phyloP scores from a whole-genome alignment of 2,113 vertebrate species.

The Lepidothrix coronata region DNA sequence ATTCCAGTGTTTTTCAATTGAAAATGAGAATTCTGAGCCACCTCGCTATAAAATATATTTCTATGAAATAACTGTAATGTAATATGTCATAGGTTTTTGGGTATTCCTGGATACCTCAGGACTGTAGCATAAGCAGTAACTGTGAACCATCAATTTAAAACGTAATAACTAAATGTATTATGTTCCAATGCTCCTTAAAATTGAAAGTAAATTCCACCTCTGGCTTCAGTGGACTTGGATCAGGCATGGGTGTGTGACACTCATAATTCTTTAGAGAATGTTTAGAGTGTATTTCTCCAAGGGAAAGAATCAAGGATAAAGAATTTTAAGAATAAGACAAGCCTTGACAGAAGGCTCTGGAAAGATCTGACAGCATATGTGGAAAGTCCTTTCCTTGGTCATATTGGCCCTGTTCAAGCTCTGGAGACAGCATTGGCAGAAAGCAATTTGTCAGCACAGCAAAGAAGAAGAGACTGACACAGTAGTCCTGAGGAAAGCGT shows the following conservation, averaged over 20 bases:
- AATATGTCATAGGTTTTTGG: not conserved
- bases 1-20: not conserved
- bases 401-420: rapidly evolving
- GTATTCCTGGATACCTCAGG: not conserved
- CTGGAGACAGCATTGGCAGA: not conserved
- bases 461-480: not conserved
- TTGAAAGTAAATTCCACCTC: not conserved
- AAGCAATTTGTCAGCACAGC: not conserved
- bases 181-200: not conserved
- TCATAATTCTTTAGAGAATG: not conserved
- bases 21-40: not conserved
- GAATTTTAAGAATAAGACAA: not conserved
- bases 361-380: rapidly evolving
- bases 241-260: not conserved
- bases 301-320: not conserved
- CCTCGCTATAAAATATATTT: not conserved
- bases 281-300: not conserved
- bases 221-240: not conserved
- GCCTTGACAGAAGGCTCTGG: not conserved
- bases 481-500: not conserved
- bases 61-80: not conserved
- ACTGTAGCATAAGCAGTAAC: not conserved
- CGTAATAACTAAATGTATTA: not conserved
- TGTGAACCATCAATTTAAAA: not conserved
- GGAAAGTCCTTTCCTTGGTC: not conserved